A percentile compares a stretch with the other conserved stretches of the same genome.
These are phyloP conservation scores for Propsilocerus akamusi DNA, from an alignment of 1,140 invertebrate genomes.

Conservation along the genomic window DNA sequence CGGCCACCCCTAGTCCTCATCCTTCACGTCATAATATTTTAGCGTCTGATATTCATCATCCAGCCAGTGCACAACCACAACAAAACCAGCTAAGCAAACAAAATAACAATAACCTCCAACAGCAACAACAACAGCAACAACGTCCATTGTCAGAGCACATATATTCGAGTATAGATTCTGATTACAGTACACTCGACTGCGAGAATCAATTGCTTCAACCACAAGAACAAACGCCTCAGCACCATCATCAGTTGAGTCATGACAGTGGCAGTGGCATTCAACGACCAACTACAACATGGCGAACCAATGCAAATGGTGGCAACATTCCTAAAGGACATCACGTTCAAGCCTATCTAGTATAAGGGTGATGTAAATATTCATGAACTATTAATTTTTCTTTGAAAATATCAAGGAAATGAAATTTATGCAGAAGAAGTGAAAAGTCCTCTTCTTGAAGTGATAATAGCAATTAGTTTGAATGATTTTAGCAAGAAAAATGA, in stretches of 20 bases:
- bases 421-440: not conserved
- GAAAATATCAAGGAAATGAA: not conserved
- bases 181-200: conserved; percentile 33
- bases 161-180: conserved; percentile 72
- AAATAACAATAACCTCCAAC: conserved; percentile 2
- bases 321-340: conserved; percentile 12
- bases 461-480: conserved; percentile 1
- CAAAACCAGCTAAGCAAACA: not conserved
- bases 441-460: too few relatives aligned
- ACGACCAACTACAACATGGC: conserved; percentile 3
- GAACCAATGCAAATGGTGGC: conserved; percentile 9
- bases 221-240: not conserved
- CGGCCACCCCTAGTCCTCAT: conserved; percentile 38
- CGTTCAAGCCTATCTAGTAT: conserved; percentile 16
- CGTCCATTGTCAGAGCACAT: conserved; percentile 68
- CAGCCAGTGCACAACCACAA: not conserved
- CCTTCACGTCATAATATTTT: conserved; percentile 14
- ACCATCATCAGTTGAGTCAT: not conserved
- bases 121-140: conserved; percentile 13
- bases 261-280: not conserved
- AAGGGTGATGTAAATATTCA: conserved; percentile 5
- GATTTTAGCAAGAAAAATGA: not conserved
- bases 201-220: not conserved
- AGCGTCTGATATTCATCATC: not conserved
- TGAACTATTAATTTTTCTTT: not conserved